Base-by-base conservation (phyloP, 2,888 invertebrate genomes). In the Platerodrilus igneus region DNA sequence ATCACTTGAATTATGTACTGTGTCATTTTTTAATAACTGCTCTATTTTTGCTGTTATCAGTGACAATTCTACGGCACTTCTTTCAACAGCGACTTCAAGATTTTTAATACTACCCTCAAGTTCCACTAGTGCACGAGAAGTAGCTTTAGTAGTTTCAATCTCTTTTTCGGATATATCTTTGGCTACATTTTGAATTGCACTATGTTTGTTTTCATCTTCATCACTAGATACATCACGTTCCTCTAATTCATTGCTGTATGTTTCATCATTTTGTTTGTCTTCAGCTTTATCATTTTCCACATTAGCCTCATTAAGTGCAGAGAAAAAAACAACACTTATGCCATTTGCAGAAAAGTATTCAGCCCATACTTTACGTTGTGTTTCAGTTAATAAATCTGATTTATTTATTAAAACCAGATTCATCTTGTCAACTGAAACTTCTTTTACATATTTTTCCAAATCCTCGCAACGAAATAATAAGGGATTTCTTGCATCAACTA, bases 401-500 rank as follows among this genome's bases (percentile, higher is more conserved):
- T 99, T 99, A 68, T 99, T 99, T 14, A 97, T 71, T 17, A 99
- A 72, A 18, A 99, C 74, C 60, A 96, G 72, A 63, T 86, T 90
- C 43, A 77, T 69, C 64, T 93, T 92, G 10, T 73, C 63, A 1
- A 69, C 52, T 51, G 81, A 75, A 1, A 90, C 76, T 69, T 92
- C 90, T 49, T 78, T 78, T 0, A 90, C 88, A 63, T 92, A 94
- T 9, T 69, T 70, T 56, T 95, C 95, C 35, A 99, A 72, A 70
- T 99, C 99, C 58, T 83, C 80, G 69, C 92, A 95, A 35, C 92
- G 81, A 35, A 67, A 71, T 4, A 99, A 70, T 28, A 96, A 69
- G 1, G 99, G 99, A 73, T 97, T 95, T 50, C 99, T 76, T 0
- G 93, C 95, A 75, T 99, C 99, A 8, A 97, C 85, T 47, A 99